phyloP scores from a whole-genome alignment of 1,140 invertebrate species.

The Anoplophora glabripennis region DNA sequence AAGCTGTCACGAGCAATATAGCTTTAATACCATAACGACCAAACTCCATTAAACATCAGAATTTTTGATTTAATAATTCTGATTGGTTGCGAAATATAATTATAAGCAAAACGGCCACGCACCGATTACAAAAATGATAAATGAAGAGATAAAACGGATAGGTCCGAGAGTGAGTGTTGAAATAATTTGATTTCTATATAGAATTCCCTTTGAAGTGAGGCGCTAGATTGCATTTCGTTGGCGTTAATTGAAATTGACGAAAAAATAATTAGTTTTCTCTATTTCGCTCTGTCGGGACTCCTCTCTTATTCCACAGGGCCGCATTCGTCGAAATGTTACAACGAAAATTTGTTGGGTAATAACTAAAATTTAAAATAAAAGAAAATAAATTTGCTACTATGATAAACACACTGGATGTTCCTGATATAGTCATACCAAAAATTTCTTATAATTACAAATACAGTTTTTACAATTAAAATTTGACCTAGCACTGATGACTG shows the following conservation, averaged over 20 bases:
- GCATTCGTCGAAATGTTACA: background rate
- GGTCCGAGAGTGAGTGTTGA: conserved; percentile 30
- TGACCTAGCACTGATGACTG: too few relatives aligned
- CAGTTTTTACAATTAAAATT: too few relatives aligned
- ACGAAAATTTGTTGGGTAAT: too few relatives aligned
- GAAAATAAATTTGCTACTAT: too few relatives aligned
- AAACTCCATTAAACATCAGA: too few relatives aligned
- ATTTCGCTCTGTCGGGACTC: background rate
- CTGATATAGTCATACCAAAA: too few relatives aligned
- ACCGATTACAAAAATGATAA: conserved; percentile 39
- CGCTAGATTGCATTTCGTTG: conserved; percentile 39
- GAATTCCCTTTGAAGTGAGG: conserved; percentile 43
- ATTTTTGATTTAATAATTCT: conserved; percentile 15
- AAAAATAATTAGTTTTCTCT: conserved; percentile 46
- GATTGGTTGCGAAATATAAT: background rate
- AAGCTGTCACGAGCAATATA: too few relatives aligned
- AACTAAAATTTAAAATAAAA: too few relatives aligned
- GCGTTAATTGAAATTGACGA: conserved; percentile 47
- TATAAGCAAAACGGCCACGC: background rate
- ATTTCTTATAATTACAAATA: too few relatives aligned
- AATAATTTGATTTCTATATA: conserved; percentile 46
- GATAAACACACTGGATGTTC: too few relatives aligned
- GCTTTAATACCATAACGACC: too few relatives aligned
- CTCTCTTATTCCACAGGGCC: background rate
- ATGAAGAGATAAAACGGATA: conserved; percentile 38